A percentile compares a stretch with the other conserved stretches of the same genome.
phyloP scores from a whole-genome alignment of 1,140 invertebrate genomes.

The Drosophila auraria region DNA sequence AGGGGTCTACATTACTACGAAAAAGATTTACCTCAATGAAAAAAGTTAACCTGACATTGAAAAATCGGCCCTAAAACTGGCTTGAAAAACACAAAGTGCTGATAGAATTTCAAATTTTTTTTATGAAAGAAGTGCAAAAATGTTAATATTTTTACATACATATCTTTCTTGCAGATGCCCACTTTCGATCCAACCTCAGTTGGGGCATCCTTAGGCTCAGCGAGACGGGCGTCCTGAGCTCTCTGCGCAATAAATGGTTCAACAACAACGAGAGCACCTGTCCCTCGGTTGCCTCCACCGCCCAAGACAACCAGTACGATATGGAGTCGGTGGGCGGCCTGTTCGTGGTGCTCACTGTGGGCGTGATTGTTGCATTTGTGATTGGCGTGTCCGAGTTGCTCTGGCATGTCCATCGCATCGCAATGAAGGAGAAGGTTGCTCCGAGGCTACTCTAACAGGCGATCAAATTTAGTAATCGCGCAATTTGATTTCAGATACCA shows the following conservation, averaged over 20 bases:
- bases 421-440: constrained; percentile 88
- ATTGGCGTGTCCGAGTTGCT: constrained; percentile 92
- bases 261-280: constrained; percentile 83
- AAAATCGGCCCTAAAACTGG: too few relatives aligned
- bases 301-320: constrained; percentile 87
- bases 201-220: constrained; percentile 92
- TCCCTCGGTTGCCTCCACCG: constrained; percentile 22
- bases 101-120: too few relatives aligned
- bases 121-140: too few relatives aligned
- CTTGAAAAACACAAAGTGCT: too few relatives aligned
- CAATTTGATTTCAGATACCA: constrained; percentile 86
- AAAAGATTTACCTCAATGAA: too few relatives aligned
- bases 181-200: constrained; percentile 90
- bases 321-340: constrained; percentile 95
- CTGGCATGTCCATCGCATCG: constrained; percentile 92
- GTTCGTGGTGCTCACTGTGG: constrained; percentile 92
- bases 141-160: too few relatives aligned
- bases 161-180: constrained; percentile 48
- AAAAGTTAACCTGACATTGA: too few relatives aligned
- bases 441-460: not conserved
- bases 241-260: constrained; percentile 94
- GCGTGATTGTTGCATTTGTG: constrained; percentile 88
- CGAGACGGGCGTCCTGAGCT: constrained; percentile 91
- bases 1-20: too few relatives aligned
- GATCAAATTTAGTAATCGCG: not conserved